Percentiles rank a stretch among this genome's conserved stretches.
Conservation (phyloP, 1,140 invertebrate genomes). For the Drosophila orena region DNA sequence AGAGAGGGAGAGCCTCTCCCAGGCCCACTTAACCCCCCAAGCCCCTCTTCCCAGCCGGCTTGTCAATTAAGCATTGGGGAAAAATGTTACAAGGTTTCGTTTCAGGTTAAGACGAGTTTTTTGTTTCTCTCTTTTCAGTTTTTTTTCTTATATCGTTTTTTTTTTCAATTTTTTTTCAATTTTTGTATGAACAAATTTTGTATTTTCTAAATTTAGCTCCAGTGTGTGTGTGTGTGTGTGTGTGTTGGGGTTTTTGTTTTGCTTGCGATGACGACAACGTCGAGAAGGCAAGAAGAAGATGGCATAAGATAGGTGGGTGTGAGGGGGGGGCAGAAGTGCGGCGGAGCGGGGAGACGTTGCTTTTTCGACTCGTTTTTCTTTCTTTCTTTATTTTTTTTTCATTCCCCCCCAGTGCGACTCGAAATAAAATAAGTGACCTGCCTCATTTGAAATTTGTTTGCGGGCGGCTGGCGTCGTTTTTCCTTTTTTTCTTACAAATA, state of each 20-base stretch:
- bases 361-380: constrained; percentile 23
- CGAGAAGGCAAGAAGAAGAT: constrained; percentile 16
- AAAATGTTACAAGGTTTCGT: constrained; percentile 84
- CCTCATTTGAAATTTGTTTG: constrained; percentile 80
- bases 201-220: constrained; percentile 78
- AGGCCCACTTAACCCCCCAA: constrained; percentile 16
- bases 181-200: constrained; percentile 63
- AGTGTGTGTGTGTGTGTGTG: neutral
- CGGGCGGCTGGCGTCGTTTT: constrained; percentile 40
- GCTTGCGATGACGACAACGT: constrained; percentile 54
- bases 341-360: constrained; percentile 11
- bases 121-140: constrained; percentile 48
- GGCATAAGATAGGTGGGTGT: constrained; percentile 2
- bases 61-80: constrained; percentile 64
- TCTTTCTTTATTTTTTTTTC: constrained; percentile 2
- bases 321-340: constrained; percentile 17
- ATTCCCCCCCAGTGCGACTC: constrained; percentile 22
- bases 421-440: constrained; percentile 80
- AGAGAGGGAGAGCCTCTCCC: constrained; percentile 49
- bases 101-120: constrained; percentile 84
- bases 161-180: constrained; percentile 39
- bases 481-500: constrained; percentile 4
- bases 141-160: constrained; percentile 32
- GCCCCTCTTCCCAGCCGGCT: constrained; percentile 55
- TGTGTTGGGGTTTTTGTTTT: constrained; percentile 38